Conservation (phyloP, 1,140 invertebrate genomes). For the Lordiphosa clarofinis region DNA sequence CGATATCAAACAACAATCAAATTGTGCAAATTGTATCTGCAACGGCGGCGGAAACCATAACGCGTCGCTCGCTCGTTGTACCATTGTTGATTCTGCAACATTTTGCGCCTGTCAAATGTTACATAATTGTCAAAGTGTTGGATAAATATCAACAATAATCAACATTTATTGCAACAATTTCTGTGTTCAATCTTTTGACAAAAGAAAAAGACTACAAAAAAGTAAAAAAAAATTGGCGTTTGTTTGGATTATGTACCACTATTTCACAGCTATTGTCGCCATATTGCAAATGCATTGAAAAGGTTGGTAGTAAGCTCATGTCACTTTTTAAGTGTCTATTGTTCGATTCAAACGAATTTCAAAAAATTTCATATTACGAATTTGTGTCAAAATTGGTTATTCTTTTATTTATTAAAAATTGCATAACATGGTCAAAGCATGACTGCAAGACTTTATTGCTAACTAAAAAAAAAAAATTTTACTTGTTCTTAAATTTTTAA, state of each 20-base stretch:
- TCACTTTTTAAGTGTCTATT: slow-evolving; percentile 1
- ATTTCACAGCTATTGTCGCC: slow-evolving; percentile 28
- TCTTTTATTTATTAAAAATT: no score
- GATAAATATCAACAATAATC: slow-evolving; percentile 64
- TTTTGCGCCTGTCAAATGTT: slow-evolving; percentile 57
- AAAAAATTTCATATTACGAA: no score
- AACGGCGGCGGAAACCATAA: slow-evolving; percentile 49
- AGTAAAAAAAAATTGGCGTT: slow-evolving; percentile 20
- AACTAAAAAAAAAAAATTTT: no score
- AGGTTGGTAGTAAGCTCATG: slow-evolving; percentile 41
- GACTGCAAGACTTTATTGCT: no score
- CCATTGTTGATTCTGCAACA: slow-evolving; percentile 71
- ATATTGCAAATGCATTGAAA: slow-evolving; percentile 38
- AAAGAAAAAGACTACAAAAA: slow-evolving; percentile 29
- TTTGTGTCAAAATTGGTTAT: no score
- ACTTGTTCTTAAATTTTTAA: no score
- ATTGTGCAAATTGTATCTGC: slow-evolving; percentile 45
- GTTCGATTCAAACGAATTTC: neutral
- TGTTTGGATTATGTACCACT: slow-evolving; percentile 62
- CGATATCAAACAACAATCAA: slow-evolving; percentile 42
- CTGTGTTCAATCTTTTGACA: slow-evolving; percentile 63
- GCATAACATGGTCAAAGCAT: no score
- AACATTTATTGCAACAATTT: slow-evolving; percentile 71
- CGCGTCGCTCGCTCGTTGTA: slow-evolving; percentile 34
- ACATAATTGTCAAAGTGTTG: slow-evolving; percentile 72